Conservation (phyloP, 2,113 vertebrate genomes). For the Gasterosteus nipponicus region DNA sequence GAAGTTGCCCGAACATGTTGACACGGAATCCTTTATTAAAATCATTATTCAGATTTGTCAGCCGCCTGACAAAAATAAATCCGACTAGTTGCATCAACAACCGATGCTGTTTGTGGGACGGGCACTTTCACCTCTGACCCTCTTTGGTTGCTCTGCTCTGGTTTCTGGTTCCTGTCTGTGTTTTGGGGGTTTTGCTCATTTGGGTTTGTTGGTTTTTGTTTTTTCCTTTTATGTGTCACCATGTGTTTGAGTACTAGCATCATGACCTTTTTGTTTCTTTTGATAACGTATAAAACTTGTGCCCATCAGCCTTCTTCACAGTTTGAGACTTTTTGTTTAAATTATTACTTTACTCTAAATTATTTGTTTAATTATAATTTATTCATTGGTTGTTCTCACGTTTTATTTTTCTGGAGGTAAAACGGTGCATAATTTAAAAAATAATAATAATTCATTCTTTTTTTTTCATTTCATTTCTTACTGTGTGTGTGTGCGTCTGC, state of each 20-base stretch:
- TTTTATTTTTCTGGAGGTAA: not conserved
- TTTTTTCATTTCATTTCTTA: slow-evolving; percentile 51
- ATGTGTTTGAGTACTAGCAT: slow-evolving; percentile 16
- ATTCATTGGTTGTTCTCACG: not conserved
- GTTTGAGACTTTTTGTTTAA: slow-evolving; percentile 9
- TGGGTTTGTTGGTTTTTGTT: slow-evolving; percentile 22
- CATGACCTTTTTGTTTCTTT: not conserved
- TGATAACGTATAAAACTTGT: slow-evolving; percentile 8
- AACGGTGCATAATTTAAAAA: not conserved
- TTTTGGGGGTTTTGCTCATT: slow-evolving; percentile 20
- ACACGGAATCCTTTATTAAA: slow-evolving; percentile 15
- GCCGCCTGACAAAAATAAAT: not conserved
- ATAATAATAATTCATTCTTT: slow-evolving; percentile 37
- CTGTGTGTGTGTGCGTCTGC: slow-evolving; percentile 63
- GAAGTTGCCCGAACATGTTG: slow-evolving; percentile 37
- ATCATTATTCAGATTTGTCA: not conserved
- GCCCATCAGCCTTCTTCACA: slow-evolving; percentile 7
- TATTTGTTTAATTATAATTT: not conserved
- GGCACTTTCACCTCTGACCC: slow-evolving; percentile 40
- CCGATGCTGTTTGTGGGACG: not conserved
- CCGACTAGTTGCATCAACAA: not conserved
- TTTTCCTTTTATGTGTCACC: slow-evolving; percentile 13
- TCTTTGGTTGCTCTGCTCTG: slow-evolving; percentile 44
- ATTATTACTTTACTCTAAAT: not conserved
- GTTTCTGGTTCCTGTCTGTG: slow-evolving; percentile 30